These are phyloP conservation scores for Rana temporaria DNA, from an alignment of 2,113 vertebrate genomes.

Conservation along the genomic window DNA sequence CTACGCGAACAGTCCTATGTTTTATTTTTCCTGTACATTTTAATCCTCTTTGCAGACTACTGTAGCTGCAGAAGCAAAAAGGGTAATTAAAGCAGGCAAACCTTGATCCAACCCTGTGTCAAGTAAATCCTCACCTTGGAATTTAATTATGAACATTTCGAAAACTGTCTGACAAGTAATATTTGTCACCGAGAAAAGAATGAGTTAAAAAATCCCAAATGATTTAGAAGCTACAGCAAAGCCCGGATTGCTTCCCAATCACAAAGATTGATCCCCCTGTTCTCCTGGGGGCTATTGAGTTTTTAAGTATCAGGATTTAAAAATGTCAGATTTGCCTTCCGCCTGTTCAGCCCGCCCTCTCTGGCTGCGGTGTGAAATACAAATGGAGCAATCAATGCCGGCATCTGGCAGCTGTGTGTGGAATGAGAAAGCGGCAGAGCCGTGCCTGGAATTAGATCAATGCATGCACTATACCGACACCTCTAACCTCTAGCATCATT, in stretches of 20 bases:
- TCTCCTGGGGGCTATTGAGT: slow-evolving; percentile 61
- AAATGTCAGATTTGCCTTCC: slow-evolving; percentile 64
- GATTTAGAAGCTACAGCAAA: slow-evolving; percentile 52
- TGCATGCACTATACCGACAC: neutral
- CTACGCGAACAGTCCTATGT: neutral
- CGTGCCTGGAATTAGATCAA: slow-evolving; percentile 35
- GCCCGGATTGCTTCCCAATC: slow-evolving; percentile 55
- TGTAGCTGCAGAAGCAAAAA: slow-evolving; percentile 37
- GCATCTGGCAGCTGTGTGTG: slow-evolving; percentile 54
- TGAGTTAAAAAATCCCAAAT: slow-evolving; percentile 56
- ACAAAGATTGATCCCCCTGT: slow-evolving; percentile 55
- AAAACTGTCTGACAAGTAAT: slow-evolving; percentile 52
- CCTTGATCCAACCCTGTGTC: slow-evolving; percentile 38
- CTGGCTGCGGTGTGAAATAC: slow-evolving; percentile 26
- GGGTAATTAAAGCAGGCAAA: slow-evolving; percentile 36
- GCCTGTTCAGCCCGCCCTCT: slow-evolving; percentile 12
- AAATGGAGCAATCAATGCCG: slow-evolving; percentile 48
- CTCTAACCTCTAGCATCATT: neutral
- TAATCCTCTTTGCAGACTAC: slow-evolving; percentile 27
- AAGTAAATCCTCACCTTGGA: slow-evolving; percentile 44
- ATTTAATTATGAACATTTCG: slow-evolving; percentile 49
- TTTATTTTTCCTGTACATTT: slow-evolving; percentile 17
- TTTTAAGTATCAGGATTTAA: slow-evolving; percentile 60
- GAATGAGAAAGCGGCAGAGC: slow-evolving; percentile 49
- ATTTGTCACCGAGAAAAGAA: slow-evolving; percentile 49